Percentiles rank a stretch among this genome's conserved stretches.
These are phyloP conservation scores for Setophaga kirtlandii DNA, from an alignment of 2,113 vertebrate species.

Conservation along the genomic window DNA sequence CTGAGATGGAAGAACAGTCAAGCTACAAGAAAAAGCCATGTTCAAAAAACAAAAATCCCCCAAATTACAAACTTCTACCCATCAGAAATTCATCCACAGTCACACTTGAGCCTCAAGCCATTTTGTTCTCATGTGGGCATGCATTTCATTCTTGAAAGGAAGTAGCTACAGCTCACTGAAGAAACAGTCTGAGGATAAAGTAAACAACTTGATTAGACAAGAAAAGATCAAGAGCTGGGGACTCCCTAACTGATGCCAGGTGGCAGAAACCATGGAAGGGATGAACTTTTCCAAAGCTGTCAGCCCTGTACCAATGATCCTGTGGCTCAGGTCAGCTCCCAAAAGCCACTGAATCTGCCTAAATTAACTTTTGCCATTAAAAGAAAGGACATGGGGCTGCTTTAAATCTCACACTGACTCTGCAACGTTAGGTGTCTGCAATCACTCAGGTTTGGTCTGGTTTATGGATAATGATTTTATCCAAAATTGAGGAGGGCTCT, in stretches of 20 bases:
- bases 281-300: background rate
- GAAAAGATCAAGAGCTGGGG: background rate
- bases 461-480: background rate
- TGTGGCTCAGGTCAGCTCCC: background rate
- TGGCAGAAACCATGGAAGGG: background rate
- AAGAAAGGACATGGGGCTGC: background rate
- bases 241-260: background rate
- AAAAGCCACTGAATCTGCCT: background rate
- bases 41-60: background rate
- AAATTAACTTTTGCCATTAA: background rate
- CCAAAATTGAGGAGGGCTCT: background rate
- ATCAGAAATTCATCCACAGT: background rate
- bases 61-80: background rate
- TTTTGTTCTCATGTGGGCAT: background rate
- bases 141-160: background rate
- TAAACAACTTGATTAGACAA: background rate
- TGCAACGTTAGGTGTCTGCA: rapidly evolving
- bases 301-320: background rate
- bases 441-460: background rate
- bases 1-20: background rate
- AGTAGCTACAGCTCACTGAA: background rate
- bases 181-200: background rate
- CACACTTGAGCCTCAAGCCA: background rate
- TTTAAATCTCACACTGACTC: background rate
- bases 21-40: background rate